Base-by-base conservation (phyloP, 2,888 invertebrate species). In the Hylaea fasciaria region DNA sequence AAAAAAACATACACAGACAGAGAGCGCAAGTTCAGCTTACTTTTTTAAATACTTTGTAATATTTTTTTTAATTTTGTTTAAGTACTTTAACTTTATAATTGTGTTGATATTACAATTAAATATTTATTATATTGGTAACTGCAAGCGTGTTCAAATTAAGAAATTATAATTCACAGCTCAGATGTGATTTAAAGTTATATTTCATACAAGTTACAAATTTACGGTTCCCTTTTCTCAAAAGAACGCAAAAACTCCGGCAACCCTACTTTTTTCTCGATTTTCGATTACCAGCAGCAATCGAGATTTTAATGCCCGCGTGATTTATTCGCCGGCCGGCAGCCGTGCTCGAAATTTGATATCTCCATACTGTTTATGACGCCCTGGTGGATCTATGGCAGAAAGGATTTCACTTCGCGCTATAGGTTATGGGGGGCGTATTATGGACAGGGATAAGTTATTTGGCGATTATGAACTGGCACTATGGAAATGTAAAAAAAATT, bases 241-340 rank as follows among this genome's bases (percentile, higher is more conserved):
- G 9, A 32, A 32, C 32, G 9, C 32, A 32, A 32, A 10, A 32
- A 32, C 37, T 12, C 12, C 2, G 7, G 0, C 49, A 49, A 49
- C 49, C 49, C 39, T 49, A 40, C 17, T 49, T 39, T 83, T 81
- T 74, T 79, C 77, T 78, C 88, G 83, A 86, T 86, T 82, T 80
- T 80, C 81, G 87, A 91, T 91, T 91, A 90, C 90, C 80, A 89
- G 89, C 89, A 85, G 89, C 90, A 91, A 92, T 91, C 91, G 88
- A 83, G 88, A 89, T 91, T 92, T 91, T 91, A 92, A 92, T 90
- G 89, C 86, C 59, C 73, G 64, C 66, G 80, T 86, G 91, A 92
- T 92, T 91, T 92, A 92, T 62, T 53, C 82, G 78, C 69, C 85
- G 81, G 78, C 78, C 80, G 76, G 74, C 65, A 73, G 77, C 75